These are phyloP conservation scores for Platycercus adscitus DNA, from an alignment of 2,113 vertebrate genomes.

Conservation along the genomic window DNA sequence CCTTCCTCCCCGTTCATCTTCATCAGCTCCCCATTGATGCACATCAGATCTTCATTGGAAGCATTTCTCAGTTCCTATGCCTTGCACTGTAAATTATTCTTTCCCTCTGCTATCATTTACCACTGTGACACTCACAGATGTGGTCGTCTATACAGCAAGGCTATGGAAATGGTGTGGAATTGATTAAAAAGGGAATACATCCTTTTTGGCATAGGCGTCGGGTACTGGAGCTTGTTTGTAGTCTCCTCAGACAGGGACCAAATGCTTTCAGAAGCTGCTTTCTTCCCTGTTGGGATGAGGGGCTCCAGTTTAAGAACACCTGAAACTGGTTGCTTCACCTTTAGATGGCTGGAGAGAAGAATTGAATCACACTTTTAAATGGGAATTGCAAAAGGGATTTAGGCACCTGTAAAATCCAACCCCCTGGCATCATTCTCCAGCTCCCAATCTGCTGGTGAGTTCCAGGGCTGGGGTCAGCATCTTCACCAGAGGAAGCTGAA, in stretches of 20 bases:
- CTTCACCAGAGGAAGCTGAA: neutral
- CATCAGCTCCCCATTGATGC: neutral
- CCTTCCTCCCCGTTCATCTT: neutral
- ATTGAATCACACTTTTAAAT: rapidly evolving
- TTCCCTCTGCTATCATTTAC: neutral
- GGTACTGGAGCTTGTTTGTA: neutral
- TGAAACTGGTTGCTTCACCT: neutral
- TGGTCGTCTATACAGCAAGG: too few relatives aligned
- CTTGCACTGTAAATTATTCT: neutral
- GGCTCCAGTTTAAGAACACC: too few relatives aligned
- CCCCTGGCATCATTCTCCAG: neutral
- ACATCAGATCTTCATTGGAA: neutral
- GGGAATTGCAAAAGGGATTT: neutral
- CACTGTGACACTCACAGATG: neutral
- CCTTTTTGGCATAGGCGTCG: neutral
- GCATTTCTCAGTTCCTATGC: neutral
- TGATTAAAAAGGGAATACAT: neutral
- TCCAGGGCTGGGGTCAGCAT: neutral
- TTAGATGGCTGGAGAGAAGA: neutral
- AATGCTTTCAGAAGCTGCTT: neutral
- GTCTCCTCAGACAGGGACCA: neutral
- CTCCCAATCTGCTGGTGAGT: rapidly evolving
- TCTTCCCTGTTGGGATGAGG: neutral
- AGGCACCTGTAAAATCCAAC: neutral
- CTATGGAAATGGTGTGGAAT: neutral